Evolutionary conservation across 2,797 vertebrate genomes (phyloP), one percentile per base, ranked within the genome.

Genomic region (Otolemur crassicaudatus): DNA sequence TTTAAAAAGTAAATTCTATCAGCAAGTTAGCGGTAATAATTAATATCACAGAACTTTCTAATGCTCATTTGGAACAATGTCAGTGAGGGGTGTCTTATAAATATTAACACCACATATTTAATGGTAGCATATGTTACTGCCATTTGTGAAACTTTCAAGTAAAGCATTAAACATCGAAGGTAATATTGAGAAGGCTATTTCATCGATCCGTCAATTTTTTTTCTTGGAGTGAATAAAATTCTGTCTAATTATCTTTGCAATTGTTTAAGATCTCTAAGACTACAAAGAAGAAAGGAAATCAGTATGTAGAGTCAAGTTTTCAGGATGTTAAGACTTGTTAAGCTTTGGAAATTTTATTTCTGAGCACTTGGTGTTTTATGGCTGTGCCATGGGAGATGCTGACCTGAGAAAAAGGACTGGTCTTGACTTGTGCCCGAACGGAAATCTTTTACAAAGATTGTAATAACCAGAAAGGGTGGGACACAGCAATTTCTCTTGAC

Each of bases 391-490:
- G 9, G 65, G 29, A 43, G n/a, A 34, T 84, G 81, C 34, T 95
- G 95, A 96, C 76, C 23, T 34, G 94, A 96, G 70, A 11, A 49
- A 83, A 89, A 53, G 63, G 25, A 37, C n/a, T 7, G 56, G 13
- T 16, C 19, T 92, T 95, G 77, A 73, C 69, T 65, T 56, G 4
- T 63, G 17, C 4, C 3, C 40, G 58, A 67, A 81, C 96, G 84
- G 37, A 91, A 93, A 69, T 37, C 10, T 79, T 96, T 90, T 86
- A 70, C 43, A 79, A 40, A 56, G 80, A 63, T 69, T 89, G 79
- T 84, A 91, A 87, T 75, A 82, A 43, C 53, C 76, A 87, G 61
- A 77, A 83, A 91, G 17, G 29, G 81, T 94, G 63, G 60, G 93
- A 90, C 77, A 49, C 3, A 69, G 43, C 22, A 43, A 37, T 61